phyloP scores from a whole-genome alignment of 2,888 invertebrate species.

The Priocnemis perturbator region DNA sequence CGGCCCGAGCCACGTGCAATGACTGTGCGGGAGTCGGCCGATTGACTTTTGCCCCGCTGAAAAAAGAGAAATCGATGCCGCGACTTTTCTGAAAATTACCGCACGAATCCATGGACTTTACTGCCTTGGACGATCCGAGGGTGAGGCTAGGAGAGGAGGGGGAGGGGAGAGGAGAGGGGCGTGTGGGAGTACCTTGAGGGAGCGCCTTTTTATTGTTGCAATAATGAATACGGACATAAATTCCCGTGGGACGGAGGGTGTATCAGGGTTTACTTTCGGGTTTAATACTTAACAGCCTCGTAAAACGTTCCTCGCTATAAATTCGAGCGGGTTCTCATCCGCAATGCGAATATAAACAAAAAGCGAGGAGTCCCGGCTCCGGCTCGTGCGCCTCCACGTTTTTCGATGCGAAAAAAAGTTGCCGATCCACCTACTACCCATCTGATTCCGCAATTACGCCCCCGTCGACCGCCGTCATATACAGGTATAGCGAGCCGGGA shows the following conservation, averaged over 20 bases:
- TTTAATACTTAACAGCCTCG: conserved; percentile 40
- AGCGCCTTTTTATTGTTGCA: conserved; percentile 32
- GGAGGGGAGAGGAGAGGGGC: not conserved
- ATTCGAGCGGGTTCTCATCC: conserved; percentile 17
- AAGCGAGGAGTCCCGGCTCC: not conserved
- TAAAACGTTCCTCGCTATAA: conserved; percentile 31
- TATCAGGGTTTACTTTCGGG: conserved; percentile 27
- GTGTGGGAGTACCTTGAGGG: conserved; percentile 17
- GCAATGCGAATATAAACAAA: conserved; percentile 2
- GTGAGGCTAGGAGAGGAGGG: not conserved
- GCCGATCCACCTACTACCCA: not conserved
- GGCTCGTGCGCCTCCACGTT: too few species aligned
- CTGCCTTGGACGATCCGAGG: conserved; percentile 9
- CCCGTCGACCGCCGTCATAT: not conserved
- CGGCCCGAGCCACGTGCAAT: too few species aligned
- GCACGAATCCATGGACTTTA: conserved; percentile 15
- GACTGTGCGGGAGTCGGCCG: too few species aligned
- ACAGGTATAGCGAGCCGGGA: too few species aligned
- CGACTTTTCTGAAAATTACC: conserved; percentile 24
- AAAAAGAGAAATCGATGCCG: not conserved
- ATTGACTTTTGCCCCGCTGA: too few species aligned
- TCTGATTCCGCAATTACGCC: too few species aligned
- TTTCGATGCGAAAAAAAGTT: not conserved
- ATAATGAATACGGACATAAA: conserved; percentile 42
- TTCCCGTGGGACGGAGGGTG: conserved; percentile 17